Base-by-base conservation (phyloP, 2,113 vertebrate genomes). In the Cheirogaleus medius region DNA sequence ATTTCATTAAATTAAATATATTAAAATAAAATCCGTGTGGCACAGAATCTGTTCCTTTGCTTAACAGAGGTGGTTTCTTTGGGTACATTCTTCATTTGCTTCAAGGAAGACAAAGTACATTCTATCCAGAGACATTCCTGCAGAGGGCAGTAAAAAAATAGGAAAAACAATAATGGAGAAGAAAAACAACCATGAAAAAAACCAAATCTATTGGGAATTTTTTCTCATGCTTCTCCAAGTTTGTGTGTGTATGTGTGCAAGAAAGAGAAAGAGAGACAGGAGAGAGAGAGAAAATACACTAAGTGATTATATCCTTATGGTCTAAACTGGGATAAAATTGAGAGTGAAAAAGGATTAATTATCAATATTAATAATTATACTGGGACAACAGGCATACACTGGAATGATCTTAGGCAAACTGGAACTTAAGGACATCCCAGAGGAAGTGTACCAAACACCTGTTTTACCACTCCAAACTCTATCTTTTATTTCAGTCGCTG, bases 21-120 rank as follows among this genome's bases (percentile, higher is more conserved):
- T 68, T 87, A 95, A 98, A 98, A 98, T 98, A 97, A 97, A 97
- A 93, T 93, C 68, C 97, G 60, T 95, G 86, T 92, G 77, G 97
- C 63, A 34, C 17, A 90, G n/a, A 42, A 34, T 42, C 37, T 76
- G 7, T 92, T 74, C 68, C 34, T 60, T 80, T 56, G 78, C 47
- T 49, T 27, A n/a, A 54, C 18, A 81, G 23, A 85, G 13, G 21
- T 44, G 6, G 2, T 44, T 91, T 87, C 10, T 78, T 80, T 78
- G 49, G 47, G 23, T 58, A 27, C n/a, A 44, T 44, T 69, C 27
- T 73, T 86, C 17, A 73, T 91, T 92, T 95, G 20, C 34, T 10
- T 76, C 56, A 86, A 49, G 9, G 12, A 90, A 90, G 29, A 52
- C 68, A 87, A 78, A 66, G 66, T 80, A 7, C 34, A 17, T 85